These are phyloP conservation scores for Limulus polyphemus DNA, from an alignment of 2,888 invertebrate genomes.

Conservation along the genomic window DNA sequence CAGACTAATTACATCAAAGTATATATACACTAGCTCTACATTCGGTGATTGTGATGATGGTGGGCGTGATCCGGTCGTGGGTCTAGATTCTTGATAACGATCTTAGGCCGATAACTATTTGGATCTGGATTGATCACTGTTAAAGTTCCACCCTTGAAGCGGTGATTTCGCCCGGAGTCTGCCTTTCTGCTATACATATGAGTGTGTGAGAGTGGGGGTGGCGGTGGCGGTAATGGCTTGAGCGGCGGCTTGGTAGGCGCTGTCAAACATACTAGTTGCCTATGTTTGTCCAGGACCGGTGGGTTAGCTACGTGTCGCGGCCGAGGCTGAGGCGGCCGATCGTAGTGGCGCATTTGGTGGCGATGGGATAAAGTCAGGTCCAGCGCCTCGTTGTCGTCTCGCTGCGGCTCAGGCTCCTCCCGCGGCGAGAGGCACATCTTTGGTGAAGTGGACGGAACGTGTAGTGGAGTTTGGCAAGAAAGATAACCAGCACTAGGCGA, in stretches of 20 bases:
- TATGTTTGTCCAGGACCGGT: slow-evolving; percentile 18
- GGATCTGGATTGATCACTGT: not conserved
- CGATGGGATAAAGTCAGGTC: slow-evolving; percentile 15
- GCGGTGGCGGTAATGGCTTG: too few species aligned
- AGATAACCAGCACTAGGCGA: not conserved
- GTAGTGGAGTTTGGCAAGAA: too few species aligned
- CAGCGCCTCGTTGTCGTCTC: slow-evolving; percentile 15
- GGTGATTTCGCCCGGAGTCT: not conserved
- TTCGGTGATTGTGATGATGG: not conserved
- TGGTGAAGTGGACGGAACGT: too few species aligned
- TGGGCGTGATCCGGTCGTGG: not conserved
- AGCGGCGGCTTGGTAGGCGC: slow-evolving; percentile 7
- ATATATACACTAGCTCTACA: too few species aligned
- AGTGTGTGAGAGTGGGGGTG: too few species aligned
- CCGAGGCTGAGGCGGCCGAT: slow-evolving; percentile 5
- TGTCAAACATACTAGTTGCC: slow-evolving; percentile 12
- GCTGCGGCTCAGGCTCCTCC: too few species aligned
- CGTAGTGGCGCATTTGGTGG: slow-evolving; percentile 2
- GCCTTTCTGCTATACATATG: too few species aligned
- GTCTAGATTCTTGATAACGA: not conserved
- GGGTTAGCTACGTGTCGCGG: slow-evolving; percentile 18
- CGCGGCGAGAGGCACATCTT: too few species aligned
- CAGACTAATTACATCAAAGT: too few species aligned
- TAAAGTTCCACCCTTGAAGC: not conserved
- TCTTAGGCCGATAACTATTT: not conserved